Conservation (phyloP, 2,797 vertebrate genomes). For the Brachyalestes nurse region DNA sequence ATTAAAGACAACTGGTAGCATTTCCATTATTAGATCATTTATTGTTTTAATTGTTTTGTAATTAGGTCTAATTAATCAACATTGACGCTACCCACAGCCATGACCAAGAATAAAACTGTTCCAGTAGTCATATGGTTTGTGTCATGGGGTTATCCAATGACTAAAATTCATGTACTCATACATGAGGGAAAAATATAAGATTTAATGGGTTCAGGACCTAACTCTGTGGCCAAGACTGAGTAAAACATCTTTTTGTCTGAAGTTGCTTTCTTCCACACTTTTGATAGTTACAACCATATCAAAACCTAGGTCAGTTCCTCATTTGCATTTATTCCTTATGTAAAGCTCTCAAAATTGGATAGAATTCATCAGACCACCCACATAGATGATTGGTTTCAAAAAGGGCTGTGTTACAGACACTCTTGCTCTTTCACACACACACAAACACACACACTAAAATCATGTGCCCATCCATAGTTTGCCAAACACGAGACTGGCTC, state of each 20-base stretch:
- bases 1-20: too few relatives aligned
- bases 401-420: too few relatives aligned
- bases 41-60: too few relatives aligned
- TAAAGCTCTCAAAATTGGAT: not conserved
- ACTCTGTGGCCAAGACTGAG: too few relatives aligned
- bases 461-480: constrained; percentile 22
- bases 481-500: not conserved
- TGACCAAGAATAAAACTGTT: too few relatives aligned
- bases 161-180: not conserved
- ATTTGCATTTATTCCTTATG: not conserved
- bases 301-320: not conserved
- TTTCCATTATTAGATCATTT: too few relatives aligned
- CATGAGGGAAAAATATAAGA: not conserved
- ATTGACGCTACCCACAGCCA: too few relatives aligned
- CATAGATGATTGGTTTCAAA: not conserved
- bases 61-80: too few relatives aligned
- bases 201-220: too few relatives aligned
- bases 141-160: not conserved
- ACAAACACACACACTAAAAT: not conserved
- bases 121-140: not conserved
- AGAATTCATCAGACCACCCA: not conserved
- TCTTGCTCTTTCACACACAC: not conserved
- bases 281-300: not conserved
- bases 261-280: too few relatives aligned
- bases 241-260: too few relatives aligned